These are phyloP conservation scores for Ctenomys sociabilis DNA, from an alignment of 2,113 vertebrate genomes.

Conservation along the genomic window DNA sequence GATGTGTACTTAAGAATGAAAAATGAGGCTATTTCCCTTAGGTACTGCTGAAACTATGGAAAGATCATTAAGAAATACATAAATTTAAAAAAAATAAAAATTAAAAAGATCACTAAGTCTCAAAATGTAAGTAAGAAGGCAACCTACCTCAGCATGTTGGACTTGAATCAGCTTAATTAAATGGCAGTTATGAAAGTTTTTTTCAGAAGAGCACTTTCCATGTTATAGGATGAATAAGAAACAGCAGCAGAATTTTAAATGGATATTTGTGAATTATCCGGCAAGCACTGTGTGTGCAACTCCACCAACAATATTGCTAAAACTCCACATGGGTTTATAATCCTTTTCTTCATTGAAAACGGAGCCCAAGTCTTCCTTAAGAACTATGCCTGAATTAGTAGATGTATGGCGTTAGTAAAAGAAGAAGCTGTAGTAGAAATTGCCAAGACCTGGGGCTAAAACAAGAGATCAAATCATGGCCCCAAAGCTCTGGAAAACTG, in stretches of 20 bases:
- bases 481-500: neutral
- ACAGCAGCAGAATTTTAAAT: neutral
- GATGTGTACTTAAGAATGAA: constrained; percentile 51
- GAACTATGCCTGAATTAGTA: neutral
- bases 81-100: too few species aligned
- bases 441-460: neutral
- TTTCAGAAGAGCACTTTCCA: neutral
- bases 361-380: neutral
- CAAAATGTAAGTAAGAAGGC: constrained; percentile 41
- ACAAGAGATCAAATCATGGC: neutral
- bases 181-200: neutral
- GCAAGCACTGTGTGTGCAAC: neutral
- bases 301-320: neutral
- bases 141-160: neutral
- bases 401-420: neutral
- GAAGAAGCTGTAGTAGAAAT: neutral
- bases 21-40: constrained; percentile 51
- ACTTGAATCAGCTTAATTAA: constrained; percentile 60
- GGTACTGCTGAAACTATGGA: neutral
- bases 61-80: neutral
- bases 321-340: neutral
- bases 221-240: neutral
- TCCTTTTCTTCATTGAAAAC: constrained; percentile 14
- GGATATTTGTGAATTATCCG: neutral
- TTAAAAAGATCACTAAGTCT: constrained; percentile 21